Percentiles rank a stretch among this genome's conserved stretches.
Evolutionary conservation across 2,888 invertebrate genomes (phyloP).

Genomic region (Alloplasta piceator): DNA sequence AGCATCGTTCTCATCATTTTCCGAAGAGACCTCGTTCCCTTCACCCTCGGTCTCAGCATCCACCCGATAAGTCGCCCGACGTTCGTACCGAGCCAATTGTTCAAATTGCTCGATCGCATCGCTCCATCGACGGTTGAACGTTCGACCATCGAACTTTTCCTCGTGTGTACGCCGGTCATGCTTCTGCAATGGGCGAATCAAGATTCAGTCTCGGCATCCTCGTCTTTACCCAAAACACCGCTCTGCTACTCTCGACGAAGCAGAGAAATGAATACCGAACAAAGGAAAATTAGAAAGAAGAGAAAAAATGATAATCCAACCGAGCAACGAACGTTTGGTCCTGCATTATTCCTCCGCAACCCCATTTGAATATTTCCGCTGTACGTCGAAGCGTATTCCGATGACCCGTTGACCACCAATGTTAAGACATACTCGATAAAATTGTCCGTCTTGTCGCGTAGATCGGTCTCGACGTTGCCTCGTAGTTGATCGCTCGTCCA

Average conservation of each 20-base stretch:
- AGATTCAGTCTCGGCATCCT: conserved; percentile 21
- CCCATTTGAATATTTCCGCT: conserved; percentile 19
- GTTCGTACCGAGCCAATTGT: conserved; percentile 34
- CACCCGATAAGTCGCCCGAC: conserved; percentile 32
- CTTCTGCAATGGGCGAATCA: background rate
- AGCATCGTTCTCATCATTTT: background rate
- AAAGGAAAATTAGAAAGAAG: background rate
- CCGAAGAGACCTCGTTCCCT: background rate
- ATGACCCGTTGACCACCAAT: background rate
- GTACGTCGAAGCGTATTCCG: conserved; percentile 29
- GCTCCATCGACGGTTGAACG: background rate
- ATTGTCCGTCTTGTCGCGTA: background rate
- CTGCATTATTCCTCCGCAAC: conserved; percentile 32
- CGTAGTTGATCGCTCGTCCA: background rate
- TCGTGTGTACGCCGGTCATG: too few species aligned
- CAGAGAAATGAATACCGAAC: background rate
- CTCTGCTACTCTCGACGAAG: too few species aligned
- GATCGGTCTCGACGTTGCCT: background rate
- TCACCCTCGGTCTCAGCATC: conserved; percentile 1
- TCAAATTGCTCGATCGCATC: background rate
- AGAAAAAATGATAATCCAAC: conserved; percentile 34
- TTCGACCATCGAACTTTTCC: too few species aligned
- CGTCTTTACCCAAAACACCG: conserved; percentile 17
- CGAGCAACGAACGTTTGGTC: conserved; percentile 18
- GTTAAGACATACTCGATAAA: background rate